A percentile compares a stretch with the other conserved stretches of the same genome.
These are phyloP conservation scores for Phataginus tricuspis DNA, from an alignment of 2,797 vertebrate genomes.

Conservation along the genomic window DNA sequence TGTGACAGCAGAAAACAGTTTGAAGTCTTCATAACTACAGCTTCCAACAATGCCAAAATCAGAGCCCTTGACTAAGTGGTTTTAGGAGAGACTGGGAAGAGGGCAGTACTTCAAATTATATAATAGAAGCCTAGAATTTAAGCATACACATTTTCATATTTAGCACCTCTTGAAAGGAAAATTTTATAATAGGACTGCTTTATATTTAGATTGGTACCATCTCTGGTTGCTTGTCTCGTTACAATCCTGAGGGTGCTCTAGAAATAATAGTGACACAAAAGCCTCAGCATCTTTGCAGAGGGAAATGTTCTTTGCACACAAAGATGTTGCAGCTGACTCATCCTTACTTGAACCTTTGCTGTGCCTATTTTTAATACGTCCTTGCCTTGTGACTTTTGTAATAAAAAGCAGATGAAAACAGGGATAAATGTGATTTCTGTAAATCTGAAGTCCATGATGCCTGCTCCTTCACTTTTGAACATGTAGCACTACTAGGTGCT, in stretches of 20 bases:
- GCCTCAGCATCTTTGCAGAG: not conserved
- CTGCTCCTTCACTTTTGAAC: not conserved
- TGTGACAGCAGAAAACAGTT: not conserved
- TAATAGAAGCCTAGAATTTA: slow-evolving; percentile 60
- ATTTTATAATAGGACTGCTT: slow-evolving; percentile 63
- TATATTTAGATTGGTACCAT: slow-evolving; percentile 65
- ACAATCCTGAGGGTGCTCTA: slow-evolving; percentile 33
- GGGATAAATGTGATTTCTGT: not conserved
- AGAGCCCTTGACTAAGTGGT: not conserved
- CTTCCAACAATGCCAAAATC: not conserved
- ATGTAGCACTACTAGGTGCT: not conserved
- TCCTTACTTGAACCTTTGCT: not conserved
- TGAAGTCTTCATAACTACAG: not conserved
- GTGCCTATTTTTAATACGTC: not conserved
- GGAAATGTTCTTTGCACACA: slow-evolving; percentile 1
- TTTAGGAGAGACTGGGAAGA: not conserved
- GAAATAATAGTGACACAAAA: slow-evolving; percentile 55
- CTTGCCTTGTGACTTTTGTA: not conserved
- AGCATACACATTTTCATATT: slow-evolving; percentile 59
- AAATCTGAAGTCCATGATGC: not conserved
- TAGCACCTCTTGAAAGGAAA: slow-evolving; percentile 64
- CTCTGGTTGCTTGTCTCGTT: slow-evolving; percentile 38
- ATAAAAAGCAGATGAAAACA: not conserved
- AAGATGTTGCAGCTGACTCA: not conserved
- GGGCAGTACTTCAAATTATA: slow-evolving; percentile 58